A percentile compares a stretch with the other conserved stretches of the same genome.
These are phyloP conservation scores for Schizopygopsis pylzovi DNA, from an alignment of 2,797 vertebrate genomes.

Conservation along the genomic window DNA sequence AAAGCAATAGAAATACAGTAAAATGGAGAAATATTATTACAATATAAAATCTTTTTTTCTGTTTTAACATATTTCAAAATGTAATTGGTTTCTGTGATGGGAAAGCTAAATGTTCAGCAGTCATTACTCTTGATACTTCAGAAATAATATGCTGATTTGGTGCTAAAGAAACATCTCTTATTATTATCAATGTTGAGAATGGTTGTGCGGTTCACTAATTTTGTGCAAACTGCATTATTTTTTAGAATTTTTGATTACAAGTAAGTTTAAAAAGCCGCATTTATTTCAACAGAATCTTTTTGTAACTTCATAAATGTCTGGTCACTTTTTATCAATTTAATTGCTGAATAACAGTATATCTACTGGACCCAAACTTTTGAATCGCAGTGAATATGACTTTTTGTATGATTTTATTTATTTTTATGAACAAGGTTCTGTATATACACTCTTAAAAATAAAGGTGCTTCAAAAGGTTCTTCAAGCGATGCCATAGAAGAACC, in stretches of 20 bases:
- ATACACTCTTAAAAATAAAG: too few species aligned
- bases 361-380: neutral
- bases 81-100: too few species aligned
- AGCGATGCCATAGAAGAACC: too few species aligned
- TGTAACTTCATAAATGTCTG: neutral
- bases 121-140: too few species aligned
- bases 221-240: neutral
- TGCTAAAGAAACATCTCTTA: too few species aligned
- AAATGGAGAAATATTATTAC: neutral
- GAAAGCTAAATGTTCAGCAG: too few species aligned
- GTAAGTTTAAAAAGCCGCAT: neutral
- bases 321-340: neutral
- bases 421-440: neutral
- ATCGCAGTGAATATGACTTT: neutral
- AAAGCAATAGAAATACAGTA: neutral
- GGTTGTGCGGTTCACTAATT: neutral
- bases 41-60: too few species aligned
- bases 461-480: too few species aligned
- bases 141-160: too few species aligned
- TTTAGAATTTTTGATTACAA: neutral
- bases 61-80: too few species aligned
- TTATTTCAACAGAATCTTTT: neutral
- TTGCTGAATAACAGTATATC: neutral
- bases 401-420: neutral
- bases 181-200: too few species aligned